A percentile compares a stretch with the other conserved stretches of the same genome.
Conservation (phyloP, 1,140 invertebrate genomes). For the Heliconius nattereri region DNA sequence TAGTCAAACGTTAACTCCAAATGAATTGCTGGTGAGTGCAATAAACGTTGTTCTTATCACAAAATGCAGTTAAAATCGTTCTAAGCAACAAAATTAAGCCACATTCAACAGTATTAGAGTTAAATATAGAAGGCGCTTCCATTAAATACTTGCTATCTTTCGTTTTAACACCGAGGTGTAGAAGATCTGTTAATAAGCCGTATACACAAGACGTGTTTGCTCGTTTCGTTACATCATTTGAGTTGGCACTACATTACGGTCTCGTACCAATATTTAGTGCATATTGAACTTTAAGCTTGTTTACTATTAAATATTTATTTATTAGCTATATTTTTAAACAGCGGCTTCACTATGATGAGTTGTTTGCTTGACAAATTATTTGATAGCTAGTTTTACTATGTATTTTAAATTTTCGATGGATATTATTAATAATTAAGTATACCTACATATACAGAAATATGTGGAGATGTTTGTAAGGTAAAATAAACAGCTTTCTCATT, state of each 20-base stretch:
- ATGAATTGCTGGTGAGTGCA: constrained; percentile 75
- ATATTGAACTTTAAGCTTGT: constrained; percentile 72
- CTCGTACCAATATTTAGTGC: constrained; percentile 73
- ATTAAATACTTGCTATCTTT: constrained; percentile 7
- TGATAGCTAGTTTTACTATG: not conserved
- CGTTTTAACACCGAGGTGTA: constrained; percentile 36
- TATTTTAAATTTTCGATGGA: not conserved
- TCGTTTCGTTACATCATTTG: constrained; percentile 73
- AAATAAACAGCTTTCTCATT: constrained; percentile 41
- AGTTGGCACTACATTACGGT: constrained; percentile 71
- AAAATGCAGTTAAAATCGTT: constrained; percentile 56
- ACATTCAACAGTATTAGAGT: constrained; percentile 14
- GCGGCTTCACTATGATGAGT: constrained; percentile 40
- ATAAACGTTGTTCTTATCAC: constrained; percentile 70
- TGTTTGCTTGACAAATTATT: not conserved
- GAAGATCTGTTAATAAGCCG: constrained; percentile 75
- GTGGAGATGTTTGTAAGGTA: not conserved
- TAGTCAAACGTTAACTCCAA: constrained; percentile 77
- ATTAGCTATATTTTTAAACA: constrained; percentile 63
- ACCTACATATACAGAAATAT: not conserved
- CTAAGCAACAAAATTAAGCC: constrained; percentile 16
- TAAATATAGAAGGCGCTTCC: constrained; percentile 19
- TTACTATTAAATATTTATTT: constrained; percentile 75
- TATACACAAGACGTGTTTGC: constrained; percentile 72
- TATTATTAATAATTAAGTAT: not conserved